A percentile compares a stretch with the other conserved stretches of the same genome.
Evolutionary conservation across 2,797 vertebrate species (phyloP).

Genomic region (Lepilemur septentrionalis): DNA sequence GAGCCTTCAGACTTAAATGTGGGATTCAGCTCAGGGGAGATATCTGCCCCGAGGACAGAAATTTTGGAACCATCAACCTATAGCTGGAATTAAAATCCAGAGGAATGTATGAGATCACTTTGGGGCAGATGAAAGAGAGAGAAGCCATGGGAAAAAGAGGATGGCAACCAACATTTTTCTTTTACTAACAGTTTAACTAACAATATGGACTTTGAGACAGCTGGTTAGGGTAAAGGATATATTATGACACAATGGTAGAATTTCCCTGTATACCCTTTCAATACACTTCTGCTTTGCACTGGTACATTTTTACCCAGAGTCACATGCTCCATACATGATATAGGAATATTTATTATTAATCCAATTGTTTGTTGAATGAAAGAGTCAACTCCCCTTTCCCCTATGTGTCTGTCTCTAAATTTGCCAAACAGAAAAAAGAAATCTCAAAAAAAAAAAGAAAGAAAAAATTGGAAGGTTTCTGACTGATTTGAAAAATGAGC

Average conservation of each 20-base stretch:
- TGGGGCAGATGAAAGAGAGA: not conserved
- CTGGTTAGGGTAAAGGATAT: not conserved
- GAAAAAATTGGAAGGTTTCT: not conserved
- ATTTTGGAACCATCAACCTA: not conserved
- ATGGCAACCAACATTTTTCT: not conserved
- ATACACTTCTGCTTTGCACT: not conserved
- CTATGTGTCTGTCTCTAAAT: not conserved
- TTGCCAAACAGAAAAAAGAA: not conserved
- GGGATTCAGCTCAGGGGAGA: not conserved
- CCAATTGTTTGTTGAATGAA: not conserved
- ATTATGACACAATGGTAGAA: conserved; percentile 6
- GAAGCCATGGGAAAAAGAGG: not conserved
- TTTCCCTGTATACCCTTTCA: not conserved
- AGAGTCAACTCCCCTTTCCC: not conserved
- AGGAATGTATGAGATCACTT: conserved; percentile 8
- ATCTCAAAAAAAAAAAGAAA: not conserved
- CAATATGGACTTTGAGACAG: conserved; percentile 23
- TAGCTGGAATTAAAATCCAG: conserved; percentile 6
- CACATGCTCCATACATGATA: not conserved
- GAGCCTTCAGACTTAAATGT: not conserved
- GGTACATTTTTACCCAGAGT: not conserved
- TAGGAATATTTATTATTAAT: conserved; percentile 1
- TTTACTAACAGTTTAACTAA: conserved; percentile 27
- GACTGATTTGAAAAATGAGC: not conserved
- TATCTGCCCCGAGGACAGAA: not conserved